Conservation (phyloP, 53 echinoderm and acorn worm species). For the Astropecten irregularis region DNA sequence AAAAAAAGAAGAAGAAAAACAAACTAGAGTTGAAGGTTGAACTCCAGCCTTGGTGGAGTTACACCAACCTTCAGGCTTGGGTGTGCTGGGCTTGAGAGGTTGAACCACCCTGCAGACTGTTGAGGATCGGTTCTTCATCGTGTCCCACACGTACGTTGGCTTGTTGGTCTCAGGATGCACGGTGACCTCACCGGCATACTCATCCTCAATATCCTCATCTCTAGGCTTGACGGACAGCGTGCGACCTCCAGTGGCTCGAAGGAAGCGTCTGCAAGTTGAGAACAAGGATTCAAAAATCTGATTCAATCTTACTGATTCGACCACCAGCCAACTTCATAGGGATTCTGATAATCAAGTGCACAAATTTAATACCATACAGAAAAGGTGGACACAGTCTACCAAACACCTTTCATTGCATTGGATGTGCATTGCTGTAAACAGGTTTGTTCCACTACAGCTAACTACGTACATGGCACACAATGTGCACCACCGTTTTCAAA, state of each 20-base stretch:
- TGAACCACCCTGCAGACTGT: constrained; percentile 54
- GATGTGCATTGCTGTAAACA: too few relatives aligned
- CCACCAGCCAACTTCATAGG: neutral
- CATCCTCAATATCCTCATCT: constrained; percentile 60
- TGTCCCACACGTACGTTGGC: constrained; percentile 79
- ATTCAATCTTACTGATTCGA: too few relatives aligned
- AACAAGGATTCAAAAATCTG: neutral
- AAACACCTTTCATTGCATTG: too few relatives aligned
- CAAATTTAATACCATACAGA: too few relatives aligned
- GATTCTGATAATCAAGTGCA: too few relatives aligned
- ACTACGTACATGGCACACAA: too few relatives aligned
- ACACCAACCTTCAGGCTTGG: constrained; percentile 81
- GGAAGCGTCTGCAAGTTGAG: constrained; percentile 75
- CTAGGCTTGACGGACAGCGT: constrained; percentile 50
- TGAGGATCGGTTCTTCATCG: constrained; percentile 26
- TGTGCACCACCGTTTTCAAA: too few relatives aligned
- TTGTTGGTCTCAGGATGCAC: constrained; percentile 69
- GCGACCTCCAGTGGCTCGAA: constrained; percentile 72
- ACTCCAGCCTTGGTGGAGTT: neutral
- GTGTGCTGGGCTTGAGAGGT: constrained; percentile 69
- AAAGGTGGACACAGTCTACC: too few relatives aligned
- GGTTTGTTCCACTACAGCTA: too few relatives aligned
- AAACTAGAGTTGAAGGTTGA: neutral
- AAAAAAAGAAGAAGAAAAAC: neutral
- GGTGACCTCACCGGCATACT: constrained; percentile 60